A percentile compares a stretch with the other conserved stretches of the same genome.
Evolutionary conservation across 1,140 invertebrate species (phyloP).

Genomic region (Brachionus paranguensis): DNA sequence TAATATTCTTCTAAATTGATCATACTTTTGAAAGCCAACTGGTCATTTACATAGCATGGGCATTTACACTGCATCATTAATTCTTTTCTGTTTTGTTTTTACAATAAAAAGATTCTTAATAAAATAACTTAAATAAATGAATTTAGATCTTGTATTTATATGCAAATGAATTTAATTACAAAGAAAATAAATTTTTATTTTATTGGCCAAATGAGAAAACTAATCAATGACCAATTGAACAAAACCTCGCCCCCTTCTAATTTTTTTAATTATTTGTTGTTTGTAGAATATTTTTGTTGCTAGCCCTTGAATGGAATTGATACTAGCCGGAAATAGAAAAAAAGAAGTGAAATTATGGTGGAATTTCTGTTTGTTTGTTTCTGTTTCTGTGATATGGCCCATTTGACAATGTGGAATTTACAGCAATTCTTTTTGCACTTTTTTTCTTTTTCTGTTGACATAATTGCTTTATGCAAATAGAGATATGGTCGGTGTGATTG

Average conservation of each 20-base stretch:
- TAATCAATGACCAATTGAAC: neutral
- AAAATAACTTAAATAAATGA: neutral
- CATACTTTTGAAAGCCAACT: neutral
- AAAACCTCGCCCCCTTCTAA: neutral
- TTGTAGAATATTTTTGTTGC: neutral
- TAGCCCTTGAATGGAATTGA: neutral
- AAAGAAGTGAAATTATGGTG: neutral
- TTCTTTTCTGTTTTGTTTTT: neutral
- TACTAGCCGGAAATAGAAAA: neutral
- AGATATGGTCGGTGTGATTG: neutral
- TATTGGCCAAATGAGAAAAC: neutral
- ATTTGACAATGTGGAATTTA: neutral
- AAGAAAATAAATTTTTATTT: neutral
- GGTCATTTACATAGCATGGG: neutral
- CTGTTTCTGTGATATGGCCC: neutral
- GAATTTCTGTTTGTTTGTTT: neutral
- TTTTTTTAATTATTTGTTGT: neutral
- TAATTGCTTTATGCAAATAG: neutral
- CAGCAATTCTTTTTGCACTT: neutral
- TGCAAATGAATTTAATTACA: neutral
- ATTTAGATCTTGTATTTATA: neutral
- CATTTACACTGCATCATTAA: neutral
- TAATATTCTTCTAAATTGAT: neutral
- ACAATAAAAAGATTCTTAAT: neutral
- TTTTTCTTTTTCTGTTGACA: neutral